Conservation (phyloP, 2,888 invertebrate genomes). For the Prenolepis imparis region DNA sequence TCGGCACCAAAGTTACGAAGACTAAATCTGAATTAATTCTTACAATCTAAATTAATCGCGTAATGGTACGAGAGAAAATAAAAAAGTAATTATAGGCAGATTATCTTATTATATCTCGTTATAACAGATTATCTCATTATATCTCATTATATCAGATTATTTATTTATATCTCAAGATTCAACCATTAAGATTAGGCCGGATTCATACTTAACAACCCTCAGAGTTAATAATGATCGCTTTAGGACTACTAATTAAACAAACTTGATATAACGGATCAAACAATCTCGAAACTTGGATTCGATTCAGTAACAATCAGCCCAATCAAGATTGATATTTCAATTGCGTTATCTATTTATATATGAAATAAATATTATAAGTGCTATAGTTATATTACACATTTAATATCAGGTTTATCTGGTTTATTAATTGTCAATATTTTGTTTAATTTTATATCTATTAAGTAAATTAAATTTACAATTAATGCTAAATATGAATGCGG, state of each 20-base stretch:
- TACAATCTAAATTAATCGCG: slow-evolving; percentile 10
- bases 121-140: no score
- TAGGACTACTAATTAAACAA: slow-evolving; percentile 29
- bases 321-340: slow-evolving; percentile 3
- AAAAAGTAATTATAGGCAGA: background rate
- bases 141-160: no score
- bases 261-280: slow-evolving; percentile 1
- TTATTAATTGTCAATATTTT: background rate
- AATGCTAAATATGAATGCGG: background rate
- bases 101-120: background rate
- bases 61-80: background rate
- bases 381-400: background rate
- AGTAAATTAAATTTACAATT: slow-evolving; percentile 16
- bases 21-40: background rate
- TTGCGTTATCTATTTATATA: background rate
- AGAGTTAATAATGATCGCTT: background rate
- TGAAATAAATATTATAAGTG: background rate
- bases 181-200: background rate
- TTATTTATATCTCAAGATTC: slow-evolving; percentile 32
- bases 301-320: background rate
- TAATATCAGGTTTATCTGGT: background rate
- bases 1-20: background rate
- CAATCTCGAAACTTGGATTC: slow-evolving; percentile 18
- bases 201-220: slow-evolving; percentile 20
- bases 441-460: slow-evolving; percentile 11